These are phyloP conservation scores for Rhagoletis pomonella DNA, from an alignment of 1,140 invertebrate genomes.

Conservation along the genomic window DNA sequence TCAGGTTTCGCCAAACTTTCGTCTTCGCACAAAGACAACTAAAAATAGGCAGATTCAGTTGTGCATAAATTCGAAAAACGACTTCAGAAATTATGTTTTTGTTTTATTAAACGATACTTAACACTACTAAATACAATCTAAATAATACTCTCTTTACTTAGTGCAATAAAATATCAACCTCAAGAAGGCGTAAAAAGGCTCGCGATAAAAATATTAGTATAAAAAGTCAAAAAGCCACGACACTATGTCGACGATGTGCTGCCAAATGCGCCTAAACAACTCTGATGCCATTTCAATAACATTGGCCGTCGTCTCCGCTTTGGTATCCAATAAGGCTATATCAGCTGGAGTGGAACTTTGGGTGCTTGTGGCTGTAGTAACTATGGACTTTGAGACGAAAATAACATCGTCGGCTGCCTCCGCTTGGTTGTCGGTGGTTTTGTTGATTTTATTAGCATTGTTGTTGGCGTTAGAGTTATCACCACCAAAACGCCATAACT, in stretches of 20 bases:
- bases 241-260: slow-evolving; percentile 53
- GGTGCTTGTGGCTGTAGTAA: neutral
- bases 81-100: no score
- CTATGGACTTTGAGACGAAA: neutral
- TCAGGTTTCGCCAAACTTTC: no score
- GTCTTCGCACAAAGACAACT: no score
- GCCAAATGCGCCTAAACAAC: slow-evolving; percentile 57
- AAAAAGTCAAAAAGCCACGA: neutral
- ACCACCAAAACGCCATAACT: slow-evolving; percentile 31
- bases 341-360: neutral
- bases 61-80: no score
- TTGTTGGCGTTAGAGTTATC: neutral
- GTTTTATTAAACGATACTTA: neutral
- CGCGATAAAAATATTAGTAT: neutral
- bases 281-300: slow-evolving; percentile 58
- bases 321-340: slow-evolving; percentile 1
- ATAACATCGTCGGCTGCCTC: neutral
- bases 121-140: slow-evolving; percentile 18
- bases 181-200: neutral
- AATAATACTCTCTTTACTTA: slow-evolving; percentile 26
- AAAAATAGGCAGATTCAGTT: no score
- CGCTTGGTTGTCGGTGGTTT: neutral
- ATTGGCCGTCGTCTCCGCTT: slow-evolving; percentile 54
- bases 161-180: neutral
- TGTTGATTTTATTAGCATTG: slow-evolving; percentile 18